Evolutionary conservation across 2,888 invertebrate species (phyloP).

Genomic region (Quadriops clusia): DNA sequence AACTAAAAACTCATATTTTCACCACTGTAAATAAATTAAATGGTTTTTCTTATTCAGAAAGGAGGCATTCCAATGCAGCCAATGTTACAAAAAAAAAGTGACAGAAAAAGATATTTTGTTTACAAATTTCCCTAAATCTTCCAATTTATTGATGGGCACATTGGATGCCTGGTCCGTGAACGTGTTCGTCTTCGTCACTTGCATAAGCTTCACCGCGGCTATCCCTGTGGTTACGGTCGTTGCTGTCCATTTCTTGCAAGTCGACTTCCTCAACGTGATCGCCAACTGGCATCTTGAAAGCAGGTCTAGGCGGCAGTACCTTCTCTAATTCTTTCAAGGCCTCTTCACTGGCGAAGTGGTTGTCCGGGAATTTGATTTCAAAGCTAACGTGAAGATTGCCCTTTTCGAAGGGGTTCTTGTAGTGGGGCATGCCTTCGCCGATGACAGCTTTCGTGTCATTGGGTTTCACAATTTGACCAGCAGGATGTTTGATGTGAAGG

Average conservation of each 20-base stretch:
- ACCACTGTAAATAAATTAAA: too few relatives aligned
- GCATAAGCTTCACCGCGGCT: conserved; percentile 58
- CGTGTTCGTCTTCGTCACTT: conserved; percentile 50
- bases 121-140: too few relatives aligned
- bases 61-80: too few relatives aligned
- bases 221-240: conserved; percentile 38
- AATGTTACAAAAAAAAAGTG: too few relatives aligned
- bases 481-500: conserved; percentile 61
- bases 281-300: conserved; percentile 58
- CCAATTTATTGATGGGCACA: conserved; percentile 80
- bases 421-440: conserved; percentile 85
- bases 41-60: too few relatives aligned
- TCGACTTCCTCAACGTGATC: conserved; percentile 82
- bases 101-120: too few relatives aligned
- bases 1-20: too few relatives aligned
- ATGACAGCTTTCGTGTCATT: conserved; percentile 65
- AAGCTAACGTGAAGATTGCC: conserved; percentile 83
- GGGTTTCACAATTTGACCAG: conserved; percentile 76
- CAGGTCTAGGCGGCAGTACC: conserved; percentile 60
- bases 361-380: conserved; percentile 72
- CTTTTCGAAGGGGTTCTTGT: conserved; percentile 72
- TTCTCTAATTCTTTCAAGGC: conserved; percentile 58
- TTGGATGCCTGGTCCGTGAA: conserved; percentile 54
- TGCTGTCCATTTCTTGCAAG: conserved; percentile 61
- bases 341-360: conserved; percentile 61